A percentile compares a stretch with the other conserved stretches of the same genome.
phyloP scores from a whole-genome alignment of 2,888 invertebrate genomes.

The Dyspetes luteomarginatus region DNA sequence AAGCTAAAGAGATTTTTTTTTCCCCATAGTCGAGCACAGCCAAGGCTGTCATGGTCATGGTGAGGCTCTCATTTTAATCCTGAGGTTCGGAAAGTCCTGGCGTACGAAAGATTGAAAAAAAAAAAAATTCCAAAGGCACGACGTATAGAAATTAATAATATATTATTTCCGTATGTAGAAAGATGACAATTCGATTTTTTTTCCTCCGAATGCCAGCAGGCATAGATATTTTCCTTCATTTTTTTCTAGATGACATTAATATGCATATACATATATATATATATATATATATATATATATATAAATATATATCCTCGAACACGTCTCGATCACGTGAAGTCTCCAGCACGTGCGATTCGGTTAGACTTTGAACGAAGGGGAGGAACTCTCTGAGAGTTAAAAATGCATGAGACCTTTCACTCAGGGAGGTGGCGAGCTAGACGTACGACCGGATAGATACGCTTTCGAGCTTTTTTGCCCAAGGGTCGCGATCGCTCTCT shows the following conservation, averaged over 20 bases:
- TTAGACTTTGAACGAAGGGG: constrained; percentile 3
- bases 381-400: constrained; percentile 15
- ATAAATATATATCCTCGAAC: background rate
- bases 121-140: no score
- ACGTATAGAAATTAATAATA: no score
- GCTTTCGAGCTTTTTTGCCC: constrained; percentile 31
- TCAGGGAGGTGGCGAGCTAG: constrained; percentile 38
- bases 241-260: background rate
- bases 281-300: background rate
- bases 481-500: background rate
- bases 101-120: no score
- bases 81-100: constrained; percentile 48
- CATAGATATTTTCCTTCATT: background rate
- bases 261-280: background rate
- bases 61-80: constrained; percentile 44
- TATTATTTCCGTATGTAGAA: no score
- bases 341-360: constrained; percentile 23
- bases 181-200: background rate
- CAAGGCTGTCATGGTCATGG: constrained; percentile 16
- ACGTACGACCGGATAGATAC: constrained; percentile 40
- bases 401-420: constrained; percentile 48
- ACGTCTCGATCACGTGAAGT: constrained; percentile 4
- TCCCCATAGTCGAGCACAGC: background rate
- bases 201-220: no score
- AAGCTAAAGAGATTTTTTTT: background rate